These are phyloP conservation scores for Lamproptera curius DNA, from an alignment of 2,888 invertebrate species.

Conservation along the genomic window DNA sequence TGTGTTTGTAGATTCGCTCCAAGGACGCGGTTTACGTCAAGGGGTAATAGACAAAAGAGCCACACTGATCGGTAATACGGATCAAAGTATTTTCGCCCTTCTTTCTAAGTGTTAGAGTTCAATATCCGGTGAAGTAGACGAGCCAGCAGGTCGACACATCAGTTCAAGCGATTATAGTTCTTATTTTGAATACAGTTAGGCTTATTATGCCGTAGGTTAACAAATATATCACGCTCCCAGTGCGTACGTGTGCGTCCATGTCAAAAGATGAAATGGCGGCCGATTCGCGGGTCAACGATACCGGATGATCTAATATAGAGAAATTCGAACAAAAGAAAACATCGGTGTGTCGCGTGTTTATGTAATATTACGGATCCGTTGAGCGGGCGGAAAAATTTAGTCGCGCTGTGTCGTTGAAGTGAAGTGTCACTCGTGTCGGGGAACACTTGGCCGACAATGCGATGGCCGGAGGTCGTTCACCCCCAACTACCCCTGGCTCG, in stretches of 20 bases:
- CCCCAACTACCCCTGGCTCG: conserved; percentile 29
- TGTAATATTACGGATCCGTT: conserved; percentile 4
- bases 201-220: no score
- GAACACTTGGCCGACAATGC: conserved; percentile 37
- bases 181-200: no score
- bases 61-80: conserved; percentile 28
- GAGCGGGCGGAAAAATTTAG: background rate
- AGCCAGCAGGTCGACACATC: no score
- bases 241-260: conserved; percentile 14
- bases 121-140: conserved; percentile 21
- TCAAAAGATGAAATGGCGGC: conserved; percentile 12
- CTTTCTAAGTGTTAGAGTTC: conserved; percentile 36
- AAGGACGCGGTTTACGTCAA: conserved; percentile 71
- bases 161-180: no score
- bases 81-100: conserved; percentile 37
- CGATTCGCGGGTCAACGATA: conserved; percentile 40
- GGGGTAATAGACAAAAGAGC: conserved; percentile 41
- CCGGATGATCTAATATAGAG: conserved; percentile 34
- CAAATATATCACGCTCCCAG: no score
- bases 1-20: conserved; percentile 64
- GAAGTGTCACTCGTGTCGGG: conserved; percentile 17
- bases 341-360: conserved; percentile 1
- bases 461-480: conserved; percentile 49
- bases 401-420: conserved; percentile 1
- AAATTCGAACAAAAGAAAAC: conserved; percentile 11